Evolutionary conservation across 2,888 invertebrate genomes (phyloP).

Genomic region (Pyrrhosoma nymphula): DNA sequence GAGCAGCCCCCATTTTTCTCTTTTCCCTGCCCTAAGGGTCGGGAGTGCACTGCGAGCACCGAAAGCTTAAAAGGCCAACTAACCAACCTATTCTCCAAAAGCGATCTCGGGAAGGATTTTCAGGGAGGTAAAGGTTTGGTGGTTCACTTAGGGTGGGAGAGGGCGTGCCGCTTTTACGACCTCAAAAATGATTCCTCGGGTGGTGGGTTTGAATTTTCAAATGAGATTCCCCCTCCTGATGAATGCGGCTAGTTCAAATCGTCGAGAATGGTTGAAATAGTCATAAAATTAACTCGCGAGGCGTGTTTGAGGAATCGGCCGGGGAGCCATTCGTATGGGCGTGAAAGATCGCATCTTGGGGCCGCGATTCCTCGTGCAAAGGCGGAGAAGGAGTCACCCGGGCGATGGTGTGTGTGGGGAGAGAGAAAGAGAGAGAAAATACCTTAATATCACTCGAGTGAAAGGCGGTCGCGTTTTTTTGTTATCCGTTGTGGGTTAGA

Average conservation of each 20-base stretch:
- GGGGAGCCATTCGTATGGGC: background rate
- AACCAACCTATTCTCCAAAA: background rate
- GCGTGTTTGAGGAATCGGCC: background rate
- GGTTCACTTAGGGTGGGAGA: background rate
- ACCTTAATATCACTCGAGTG: slow-evolving; percentile 5
- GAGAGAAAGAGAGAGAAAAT: background rate
- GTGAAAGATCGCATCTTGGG: background rate
- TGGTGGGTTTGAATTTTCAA: background rate
- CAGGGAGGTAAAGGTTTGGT: background rate
- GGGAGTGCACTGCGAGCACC: background rate
- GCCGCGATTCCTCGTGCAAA: background rate
- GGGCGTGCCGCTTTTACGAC: background rate
- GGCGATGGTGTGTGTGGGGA: background rate
- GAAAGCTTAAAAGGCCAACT: background rate
- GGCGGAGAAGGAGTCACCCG: background rate
- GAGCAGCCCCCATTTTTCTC: background rate
- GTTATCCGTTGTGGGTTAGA: background rate
- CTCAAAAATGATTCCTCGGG: background rate
- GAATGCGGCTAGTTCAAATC: background rate
- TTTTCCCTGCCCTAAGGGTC: background rate
- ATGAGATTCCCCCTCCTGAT: background rate
- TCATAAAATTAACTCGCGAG: slow-evolving; percentile 45
- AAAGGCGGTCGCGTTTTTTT: slow-evolving; percentile 32
- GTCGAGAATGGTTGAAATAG: slow-evolving; percentile 24
- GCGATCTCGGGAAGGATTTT: background rate